Percentiles rank a stretch among this genome's conserved stretches.
Evolutionary conservation across 2,113 vertebrate species (phyloP).

Genomic region (Physeter macrocephalus): DNA sequence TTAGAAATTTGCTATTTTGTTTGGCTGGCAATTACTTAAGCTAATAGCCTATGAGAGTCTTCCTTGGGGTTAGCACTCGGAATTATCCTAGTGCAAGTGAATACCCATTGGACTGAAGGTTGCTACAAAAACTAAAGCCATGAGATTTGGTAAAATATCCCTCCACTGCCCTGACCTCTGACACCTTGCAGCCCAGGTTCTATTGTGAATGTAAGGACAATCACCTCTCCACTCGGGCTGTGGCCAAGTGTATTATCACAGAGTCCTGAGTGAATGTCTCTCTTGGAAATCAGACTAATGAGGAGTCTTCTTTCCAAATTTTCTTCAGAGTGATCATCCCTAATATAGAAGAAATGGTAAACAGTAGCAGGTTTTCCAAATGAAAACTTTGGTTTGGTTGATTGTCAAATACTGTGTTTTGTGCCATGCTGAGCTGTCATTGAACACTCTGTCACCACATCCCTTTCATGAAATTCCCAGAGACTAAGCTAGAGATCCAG

Average conservation of each 20-base stretch:
- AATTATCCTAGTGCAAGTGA: conserved; percentile 23
- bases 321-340: background rate
- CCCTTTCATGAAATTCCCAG: background rate
- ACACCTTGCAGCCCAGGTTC: background rate
- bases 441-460: background rate
- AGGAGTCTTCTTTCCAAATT: background rate
- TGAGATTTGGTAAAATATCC: background rate
- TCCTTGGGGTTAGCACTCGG: conserved; percentile 7
- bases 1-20: conserved; percentile 42
- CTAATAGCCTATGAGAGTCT: conserved; percentile 29
- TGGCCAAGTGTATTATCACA: background rate
- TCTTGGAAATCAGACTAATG: background rate
- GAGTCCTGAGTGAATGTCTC: background rate
- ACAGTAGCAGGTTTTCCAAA: background rate
- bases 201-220: background rate
- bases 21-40: conserved; percentile 38
- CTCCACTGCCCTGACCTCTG: background rate
- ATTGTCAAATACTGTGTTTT: conserved; percentile 12
- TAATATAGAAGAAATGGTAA: background rate
- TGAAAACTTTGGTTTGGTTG: background rate
- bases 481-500: background rate
- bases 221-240: background rate
- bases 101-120: background rate
- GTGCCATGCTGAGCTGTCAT: background rate
- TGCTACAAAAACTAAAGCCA: background rate